Evolutionary conservation across 2,113 vertebrate genomes (phyloP).

Genomic region (Ifrita kowaldi): DNA sequence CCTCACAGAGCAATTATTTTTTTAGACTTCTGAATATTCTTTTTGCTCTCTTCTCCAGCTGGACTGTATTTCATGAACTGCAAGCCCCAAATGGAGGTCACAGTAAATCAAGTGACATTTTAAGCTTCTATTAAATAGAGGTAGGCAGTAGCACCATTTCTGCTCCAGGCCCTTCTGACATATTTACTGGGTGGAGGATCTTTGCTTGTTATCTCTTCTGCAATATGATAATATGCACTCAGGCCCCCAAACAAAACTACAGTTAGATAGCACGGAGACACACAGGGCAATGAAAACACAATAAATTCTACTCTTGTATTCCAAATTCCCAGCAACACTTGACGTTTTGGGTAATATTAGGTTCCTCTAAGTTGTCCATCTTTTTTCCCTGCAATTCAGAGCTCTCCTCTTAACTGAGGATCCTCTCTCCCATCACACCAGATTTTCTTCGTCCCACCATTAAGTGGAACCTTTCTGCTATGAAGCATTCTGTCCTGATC

Average conservation of each 20-base stretch:
- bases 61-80: conserved; percentile 3
- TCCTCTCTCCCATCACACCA: not conserved
- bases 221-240: not conserved
- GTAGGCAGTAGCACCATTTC: not conserved
- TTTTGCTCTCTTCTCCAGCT: not conserved
- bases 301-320: not conserved
- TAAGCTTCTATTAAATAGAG: conserved; percentile 14
- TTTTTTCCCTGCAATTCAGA: not conserved
- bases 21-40: not conserved
- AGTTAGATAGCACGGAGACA: not conserved
- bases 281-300: not conserved
- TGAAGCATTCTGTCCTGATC: not conserved
- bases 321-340: not conserved
- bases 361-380: not conserved
- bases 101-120: conserved; percentile 30
- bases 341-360: not conserved
- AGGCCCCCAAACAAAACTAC: not conserved
- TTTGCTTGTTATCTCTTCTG: not conserved
- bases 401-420: not conserved
- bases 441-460: not conserved
- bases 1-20: not conserved
- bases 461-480: not conserved
- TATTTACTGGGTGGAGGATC: conserved; percentile 10
- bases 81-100: not conserved
- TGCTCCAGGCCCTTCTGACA: not conserved